These are phyloP conservation scores for Colinus virginianus DNA, from an alignment of 2,113 vertebrate species.

Conservation along the genomic window DNA sequence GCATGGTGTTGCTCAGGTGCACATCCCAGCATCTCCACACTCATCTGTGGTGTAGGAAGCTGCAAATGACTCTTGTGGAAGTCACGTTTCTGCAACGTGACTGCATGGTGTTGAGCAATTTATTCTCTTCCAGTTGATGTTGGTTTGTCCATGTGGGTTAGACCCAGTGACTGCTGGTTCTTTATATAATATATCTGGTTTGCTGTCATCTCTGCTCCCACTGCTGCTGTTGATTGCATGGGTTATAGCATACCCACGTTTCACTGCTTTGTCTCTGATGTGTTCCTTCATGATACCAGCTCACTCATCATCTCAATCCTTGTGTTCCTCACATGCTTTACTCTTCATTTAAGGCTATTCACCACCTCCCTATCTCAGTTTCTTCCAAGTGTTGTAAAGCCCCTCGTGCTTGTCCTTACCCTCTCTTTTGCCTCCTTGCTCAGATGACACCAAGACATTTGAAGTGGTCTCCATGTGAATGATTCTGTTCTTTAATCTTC, in stretches of 20 bases:
- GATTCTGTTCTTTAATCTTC: neutral
- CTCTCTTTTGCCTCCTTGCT: neutral
- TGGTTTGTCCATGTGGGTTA: constrained; percentile 45
- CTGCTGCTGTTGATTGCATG: constrained; percentile 7
- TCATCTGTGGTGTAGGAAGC: neutral
- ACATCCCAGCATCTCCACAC: rapidly evolving
- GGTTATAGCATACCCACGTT: neutral
- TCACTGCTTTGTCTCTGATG: neutral
- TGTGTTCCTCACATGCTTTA: neutral
- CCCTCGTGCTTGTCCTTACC: neutral
- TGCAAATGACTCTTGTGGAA: neutral
- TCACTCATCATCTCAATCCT: neutral
- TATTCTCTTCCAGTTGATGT: constrained; percentile 28
- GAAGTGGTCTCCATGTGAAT: neutral
- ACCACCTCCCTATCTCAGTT: neutral
- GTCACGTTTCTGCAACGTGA: constrained; percentile 41
- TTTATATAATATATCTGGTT: constrained; percentile 31
- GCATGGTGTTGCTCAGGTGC: neutral
- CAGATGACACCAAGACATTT: neutral
- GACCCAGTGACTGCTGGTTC: constrained; percentile 35
- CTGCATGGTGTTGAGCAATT: neutral
- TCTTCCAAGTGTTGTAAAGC: neutral
- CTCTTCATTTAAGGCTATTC: neutral
- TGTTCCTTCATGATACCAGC: neutral
- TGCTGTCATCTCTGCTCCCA: constrained; percentile 30